Base-by-base conservation (phyloP, 1,140 invertebrate genomes). In the Drosophila teissieri region DNA sequence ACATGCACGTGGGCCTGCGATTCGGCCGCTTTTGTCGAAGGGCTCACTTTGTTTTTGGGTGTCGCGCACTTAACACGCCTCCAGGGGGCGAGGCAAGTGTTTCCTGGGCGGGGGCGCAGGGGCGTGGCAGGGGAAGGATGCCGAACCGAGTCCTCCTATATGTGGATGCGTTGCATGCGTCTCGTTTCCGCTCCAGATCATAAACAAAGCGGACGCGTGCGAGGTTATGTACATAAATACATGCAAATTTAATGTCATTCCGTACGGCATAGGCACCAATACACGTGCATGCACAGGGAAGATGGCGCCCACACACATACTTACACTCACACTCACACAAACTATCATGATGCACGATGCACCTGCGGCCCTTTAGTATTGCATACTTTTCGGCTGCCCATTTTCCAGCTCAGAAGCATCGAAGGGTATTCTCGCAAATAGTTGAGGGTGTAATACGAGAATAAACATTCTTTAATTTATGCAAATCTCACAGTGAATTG, bases 111-210 rank as follows among this genome's bases (percentile, higher is more conserved):
- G 11, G 19, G 6, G 44, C n/a, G n/a, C n/a, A 24, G 19, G 10
- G 24, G 24, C 10, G 44, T 22, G 24, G n/a, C 24, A 19, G n/a
- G 4, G 27, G 19, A 39, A n/a, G 19, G 58, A 7, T 14, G 60
- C 60, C 24, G 19, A 34, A n/a, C 40, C 44, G 45, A 45, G 48
- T 51, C 68, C 42, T 61, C 24, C 57, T 37, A 46, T n/a, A n/a
- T n/a, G n/a, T 48, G 52, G 51, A 19, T 40, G n/a, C n/a, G 15
- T 34, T 34, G 31, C 49, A 37, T 70, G 58, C 64, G 73, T 77
- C 55, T 61, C 62, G 69, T 78, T 85, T 85, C 82, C 82, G 82
- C 82, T 85, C 82, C 78, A 86, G 78, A 86, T 86, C 78, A 81
- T 81, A 73, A 86, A 78, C 78, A 86, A 86, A 86, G 78, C 74